Base-by-base conservation (phyloP, 2,113 vertebrate genomes). In the Motacilla tschutschensis region DNA sequence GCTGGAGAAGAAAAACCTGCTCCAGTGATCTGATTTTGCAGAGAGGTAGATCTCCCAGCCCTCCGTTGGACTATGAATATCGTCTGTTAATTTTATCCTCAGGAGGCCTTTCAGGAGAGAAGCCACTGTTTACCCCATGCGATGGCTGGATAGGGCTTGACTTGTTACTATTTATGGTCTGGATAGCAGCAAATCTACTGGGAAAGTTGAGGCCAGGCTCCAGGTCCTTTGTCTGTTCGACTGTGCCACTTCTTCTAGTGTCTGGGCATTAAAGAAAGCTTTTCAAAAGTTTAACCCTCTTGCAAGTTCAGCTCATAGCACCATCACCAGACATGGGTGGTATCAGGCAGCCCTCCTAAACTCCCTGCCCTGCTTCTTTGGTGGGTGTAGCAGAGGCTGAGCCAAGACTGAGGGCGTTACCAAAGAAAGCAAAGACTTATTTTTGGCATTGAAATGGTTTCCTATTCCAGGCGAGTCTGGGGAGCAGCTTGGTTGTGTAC, bases 401-500 rank as follows among this genome's bases (percentile, higher is more conserved):
- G 87, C 66, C 83, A 77, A 83, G 64, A 46, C 69, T 8, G 63
- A 53, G 60, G 83, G 73, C 9, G 60, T 92, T 77, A 82, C 90
- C 62, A 87, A 88, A 76, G 85, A 88, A 88, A 93, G 85, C 54
- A 65, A 88, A 73, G 90, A 70, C 76, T 66, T 86, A 64, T 83
- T 93, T 91, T 94, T 87, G 88, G 91, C 92, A 83, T 77, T 55
- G 94, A 90, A 93, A 83, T 74, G 83, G 94, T 90, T 94, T 95
- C 85, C 46, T 75, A 88, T 89, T 90, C 93, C 73, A 89, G 24
- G n/a, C 66, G 75, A 92, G 78, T 80, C 87, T 85, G 59, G 83
- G 78, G 85, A 89, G 78, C 48, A 46, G 75, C 17, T 12, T 71
- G 17, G 63, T 80, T 85, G 93, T 90, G 94, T 92, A 87, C 95